These are phyloP conservation scores for Elysia crispata DNA, from an alignment of 2,888 invertebrate species.

Conservation along the genomic window DNA sequence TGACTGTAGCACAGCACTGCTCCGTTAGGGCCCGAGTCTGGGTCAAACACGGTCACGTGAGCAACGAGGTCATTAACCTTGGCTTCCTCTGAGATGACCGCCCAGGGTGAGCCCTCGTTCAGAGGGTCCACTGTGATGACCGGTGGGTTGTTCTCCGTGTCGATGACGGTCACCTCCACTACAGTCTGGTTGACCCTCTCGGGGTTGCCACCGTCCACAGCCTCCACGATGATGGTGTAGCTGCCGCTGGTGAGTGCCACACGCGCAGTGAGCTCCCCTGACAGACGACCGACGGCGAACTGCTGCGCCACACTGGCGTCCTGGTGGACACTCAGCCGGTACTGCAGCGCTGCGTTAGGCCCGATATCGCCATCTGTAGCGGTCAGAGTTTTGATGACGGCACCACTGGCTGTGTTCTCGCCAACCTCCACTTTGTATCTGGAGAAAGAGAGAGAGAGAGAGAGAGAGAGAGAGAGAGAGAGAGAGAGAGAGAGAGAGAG, in stretches of 20 bases:
- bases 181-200: slow-evolving; percentile 62
- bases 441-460: no score
- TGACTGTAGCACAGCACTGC: slow-evolving; percentile 50
- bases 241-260: slow-evolving; percentile 59
- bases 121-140: slow-evolving; percentile 76
- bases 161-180: slow-evolving; percentile 81
- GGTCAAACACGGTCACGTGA: slow-evolving; percentile 50
- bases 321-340: slow-evolving; percentile 72
- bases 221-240: slow-evolving; percentile 66
- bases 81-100: slow-evolving; percentile 37
- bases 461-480: no score
- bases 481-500: no score
- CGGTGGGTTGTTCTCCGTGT: slow-evolving; percentile 96
- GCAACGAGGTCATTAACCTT: slow-evolving; percentile 45
- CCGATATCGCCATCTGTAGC: slow-evolving; percentile 92
- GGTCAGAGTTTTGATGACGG: slow-evolving; percentile 80
- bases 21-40: slow-evolving; percentile 50
- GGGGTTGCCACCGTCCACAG: slow-evolving; percentile 63
- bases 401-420: slow-evolving; percentile 62
- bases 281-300: slow-evolving; percentile 59
- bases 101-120: slow-evolving; percentile 51
- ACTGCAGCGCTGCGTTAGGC: slow-evolving; percentile 82
- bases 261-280: slow-evolving; percentile 66
- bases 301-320: slow-evolving; percentile 56
- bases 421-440: slow-evolving; percentile 63